phyloP scores from a whole-genome alignment of 2,797 vertebrate genomes.

The Phaenicophaeus curvirostris region DNA sequence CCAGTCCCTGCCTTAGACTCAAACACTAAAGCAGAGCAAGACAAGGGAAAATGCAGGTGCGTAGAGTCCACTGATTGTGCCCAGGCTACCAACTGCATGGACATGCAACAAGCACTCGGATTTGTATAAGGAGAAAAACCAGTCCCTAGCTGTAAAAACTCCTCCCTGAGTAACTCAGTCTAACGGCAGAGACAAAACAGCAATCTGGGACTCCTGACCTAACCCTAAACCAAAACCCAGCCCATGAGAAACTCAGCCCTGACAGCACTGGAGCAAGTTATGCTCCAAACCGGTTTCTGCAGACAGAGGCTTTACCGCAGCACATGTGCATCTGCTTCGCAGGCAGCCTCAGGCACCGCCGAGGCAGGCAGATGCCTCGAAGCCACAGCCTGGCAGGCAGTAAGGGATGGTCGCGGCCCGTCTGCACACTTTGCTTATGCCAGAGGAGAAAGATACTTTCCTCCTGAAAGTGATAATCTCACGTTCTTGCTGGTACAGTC shows the following conservation, averaged over 20 bases:
- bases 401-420: neutral
- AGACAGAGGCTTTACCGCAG: neutral
- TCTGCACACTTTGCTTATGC: neutral
- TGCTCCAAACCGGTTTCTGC: neutral
- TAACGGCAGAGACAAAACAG: neutral
- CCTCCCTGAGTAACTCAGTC: neutral
- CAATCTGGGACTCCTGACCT: neutral
- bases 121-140: neutral
- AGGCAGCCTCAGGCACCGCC: neutral
- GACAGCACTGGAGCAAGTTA: neutral
- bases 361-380: neutral
- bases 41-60: neutral
- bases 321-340: fast-evolving
- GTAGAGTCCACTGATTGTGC: neutral
- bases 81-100: neutral
- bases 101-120: neutral
- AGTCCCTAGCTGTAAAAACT: neutral
- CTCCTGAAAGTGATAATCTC: neutral
- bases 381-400: neutral
- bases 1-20: neutral
- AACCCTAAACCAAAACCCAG: neutral
- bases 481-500: neutral
- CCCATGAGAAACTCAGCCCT: neutral
- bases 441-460: neutral
- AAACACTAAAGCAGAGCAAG: neutral